These are phyloP conservation scores for Formica exsecta DNA, from an alignment of 1,140 invertebrate species.

Conservation along the genomic window DNA sequence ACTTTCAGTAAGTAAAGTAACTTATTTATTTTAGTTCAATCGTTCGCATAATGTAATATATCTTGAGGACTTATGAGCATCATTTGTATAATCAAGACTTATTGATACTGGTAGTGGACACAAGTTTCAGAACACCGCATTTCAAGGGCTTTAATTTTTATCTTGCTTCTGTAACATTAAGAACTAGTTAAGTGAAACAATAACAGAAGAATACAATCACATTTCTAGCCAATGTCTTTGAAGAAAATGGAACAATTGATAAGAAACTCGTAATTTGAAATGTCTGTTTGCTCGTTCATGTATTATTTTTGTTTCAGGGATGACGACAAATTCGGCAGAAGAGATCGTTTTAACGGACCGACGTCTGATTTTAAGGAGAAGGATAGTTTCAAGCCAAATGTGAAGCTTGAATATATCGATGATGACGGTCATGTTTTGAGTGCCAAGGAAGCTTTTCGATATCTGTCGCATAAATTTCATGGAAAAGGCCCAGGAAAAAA, in stretches of 20 bases:
- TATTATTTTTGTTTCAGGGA: conserved; percentile 87
- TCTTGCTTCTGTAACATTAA: neutral
- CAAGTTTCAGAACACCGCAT: conserved; percentile 72
- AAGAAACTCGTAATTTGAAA: neutral
- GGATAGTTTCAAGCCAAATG: conserved; percentile 96
- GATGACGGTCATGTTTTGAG: conserved; percentile 96
- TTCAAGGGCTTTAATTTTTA: conserved; percentile 60
- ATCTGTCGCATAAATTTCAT: conserved; percentile 99
- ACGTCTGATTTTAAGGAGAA: conserved; percentile 98
- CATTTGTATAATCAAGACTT: conserved; percentile 3
- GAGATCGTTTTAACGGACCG: conserved; percentile 94
- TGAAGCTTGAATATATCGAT: conserved; percentile 99
- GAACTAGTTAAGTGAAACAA: conserved; percentile 10
- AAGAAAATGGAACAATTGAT: conserved; percentile 1
- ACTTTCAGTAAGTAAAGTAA: neutral
- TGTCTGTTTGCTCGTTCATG: conserved; percentile 20
- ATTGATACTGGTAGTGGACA: conserved; percentile 39
- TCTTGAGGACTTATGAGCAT: conserved; percentile 41
- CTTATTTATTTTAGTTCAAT: conserved; percentile 66
- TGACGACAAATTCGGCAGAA: conserved; percentile 93
- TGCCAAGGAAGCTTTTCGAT: conserved; percentile 98
- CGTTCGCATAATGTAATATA: conserved; percentile 72
- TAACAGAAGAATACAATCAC: conserved; percentile 1
- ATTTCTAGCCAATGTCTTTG: neutral
- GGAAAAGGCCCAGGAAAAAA: conserved; percentile 99